phyloP scores from a whole-genome alignment of 1,140 invertebrate genomes.

The Lepidurus couesii region DNA sequence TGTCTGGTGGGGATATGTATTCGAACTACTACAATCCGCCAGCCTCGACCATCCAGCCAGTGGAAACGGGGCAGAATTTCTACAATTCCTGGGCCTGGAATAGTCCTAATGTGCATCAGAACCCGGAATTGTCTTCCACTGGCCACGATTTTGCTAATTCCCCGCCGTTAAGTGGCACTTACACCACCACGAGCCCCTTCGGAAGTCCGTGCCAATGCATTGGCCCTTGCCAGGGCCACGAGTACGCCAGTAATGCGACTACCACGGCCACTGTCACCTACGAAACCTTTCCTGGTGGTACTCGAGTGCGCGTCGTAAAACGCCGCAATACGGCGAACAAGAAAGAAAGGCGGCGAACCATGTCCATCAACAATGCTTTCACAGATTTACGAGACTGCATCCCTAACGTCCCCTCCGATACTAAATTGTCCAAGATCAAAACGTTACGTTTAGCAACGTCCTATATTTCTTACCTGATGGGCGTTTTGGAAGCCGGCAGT shows the following conservation, averaged over 20 bases:
- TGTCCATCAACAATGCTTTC: slow-evolving; percentile 93
- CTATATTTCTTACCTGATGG: slow-evolving; percentile 84
- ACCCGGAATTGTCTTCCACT: neutral
- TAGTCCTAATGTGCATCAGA: neutral
- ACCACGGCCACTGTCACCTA: slow-evolving; percentile 2
- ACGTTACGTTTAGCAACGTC: slow-evolving; percentile 81
- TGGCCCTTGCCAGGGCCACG: slow-evolving; percentile 9
- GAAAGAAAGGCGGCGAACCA: slow-evolving; percentile 83
- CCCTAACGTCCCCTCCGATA: slow-evolving; percentile 91
- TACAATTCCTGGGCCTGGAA: neutral
- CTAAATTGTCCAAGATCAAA: slow-evolving; percentile 86
- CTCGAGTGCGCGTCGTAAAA: slow-evolving; percentile 36
- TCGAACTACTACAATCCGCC: neutral
- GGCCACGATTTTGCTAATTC: neutral
- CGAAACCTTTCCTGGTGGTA: neutral
- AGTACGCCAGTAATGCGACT: neutral
- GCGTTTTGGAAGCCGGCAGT: slow-evolving; percentile 51
- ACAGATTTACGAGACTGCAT: slow-evolving; percentile 85
- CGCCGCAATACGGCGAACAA: slow-evolving; percentile 64
- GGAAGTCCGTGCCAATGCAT: slow-evolving; percentile 1
- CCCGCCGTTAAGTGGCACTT: neutral
- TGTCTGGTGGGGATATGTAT: neutral
- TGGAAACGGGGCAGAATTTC: slow-evolving; percentile 18
- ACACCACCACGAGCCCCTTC: neutral
- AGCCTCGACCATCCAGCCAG: neutral